Evolutionary conservation across 2,113 vertebrate genomes (phyloP), one percentile per base, ranked within the genome.

Genomic region (Clarias gariepinus): DNA sequence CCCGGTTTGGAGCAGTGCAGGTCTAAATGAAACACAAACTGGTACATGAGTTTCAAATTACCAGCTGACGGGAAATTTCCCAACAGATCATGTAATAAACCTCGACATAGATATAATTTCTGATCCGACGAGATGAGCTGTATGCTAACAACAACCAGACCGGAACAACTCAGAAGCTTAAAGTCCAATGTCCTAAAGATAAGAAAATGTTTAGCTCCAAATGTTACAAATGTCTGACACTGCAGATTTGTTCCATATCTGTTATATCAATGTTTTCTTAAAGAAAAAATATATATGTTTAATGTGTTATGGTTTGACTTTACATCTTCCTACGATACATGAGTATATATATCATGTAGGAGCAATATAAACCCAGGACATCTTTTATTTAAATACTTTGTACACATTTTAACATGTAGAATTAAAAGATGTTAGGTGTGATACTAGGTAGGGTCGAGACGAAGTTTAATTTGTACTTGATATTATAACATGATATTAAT

Each of bases 1-100:
- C 2, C 19, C 13, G 5, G 78, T 41, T 61, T 0, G 19, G 19
- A 28, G 76, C 53, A 58, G 28, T 0, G 9, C 16, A 11, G 57
- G 78, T 41, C 30, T 36, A 61, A 81, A 81, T 61, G 57, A 80
- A 57, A 80, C 28, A 80, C 57, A 61, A 80, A 80, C 78, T 61
- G 78, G n/a, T 41, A 81, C 78, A 81, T 6, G 4, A 58, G 57
- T 61, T 81, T 61, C 57, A 36, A 81, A 61, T 80, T 60, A 80
- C 28, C 78, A 60, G 30, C 78, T 13, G 53, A 80, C 13, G 57
- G 28, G 28, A 80, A 80, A 80, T 81, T 81, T 81, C 78, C 78
- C 78, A 81, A 61, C 30, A 81, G 78, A 81, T 81, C 21, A 28
- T n/a, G 4, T 33, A 33, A 81, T 81, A 61, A 61, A 81, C 19